These are phyloP conservation scores for Chiloscyllium punctatum DNA, from an alignment of 2,797 vertebrate genomes.

Conservation along the genomic window DNA sequence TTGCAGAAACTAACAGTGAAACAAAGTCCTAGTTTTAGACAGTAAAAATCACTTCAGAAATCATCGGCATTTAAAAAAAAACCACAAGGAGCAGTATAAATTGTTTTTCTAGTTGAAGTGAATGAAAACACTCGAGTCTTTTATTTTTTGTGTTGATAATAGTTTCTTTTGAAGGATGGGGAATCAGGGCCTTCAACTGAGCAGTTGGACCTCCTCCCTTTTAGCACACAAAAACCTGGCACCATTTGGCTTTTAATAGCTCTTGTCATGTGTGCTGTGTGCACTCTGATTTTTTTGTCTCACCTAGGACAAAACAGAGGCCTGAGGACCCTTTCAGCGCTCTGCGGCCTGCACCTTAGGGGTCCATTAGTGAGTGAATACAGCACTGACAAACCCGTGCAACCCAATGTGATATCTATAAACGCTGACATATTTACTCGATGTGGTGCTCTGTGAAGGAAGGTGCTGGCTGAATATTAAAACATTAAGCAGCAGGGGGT, in stretches of 20 bases:
- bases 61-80: not conserved
- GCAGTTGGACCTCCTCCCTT: constrained; percentile 47
- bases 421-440: constrained; percentile 72
- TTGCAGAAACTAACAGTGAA: not conserved
- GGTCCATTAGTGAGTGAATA: constrained; percentile 70
- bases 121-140: constrained; percentile 29
- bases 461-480: constrained; percentile 72
- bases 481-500: constrained; percentile 55
- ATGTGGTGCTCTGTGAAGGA: constrained; percentile 64
- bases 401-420: constrained; percentile 72
- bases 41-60: constrained; percentile 25
- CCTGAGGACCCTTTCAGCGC: constrained; percentile 59
- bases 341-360: constrained; percentile 72
- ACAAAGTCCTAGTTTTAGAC: not conserved
- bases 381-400: constrained; percentile 75
- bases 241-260: constrained; percentile 73
- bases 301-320: constrained; percentile 74
- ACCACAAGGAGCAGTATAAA: constrained; percentile 24
- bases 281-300: constrained; percentile 56
- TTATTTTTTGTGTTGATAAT: constrained; percentile 36
- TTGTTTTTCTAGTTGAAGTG: not conserved
- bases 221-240: constrained; percentile 45
- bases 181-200: constrained; percentile 49
- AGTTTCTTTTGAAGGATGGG: constrained; percentile 40
- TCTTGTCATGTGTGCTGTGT: constrained; percentile 69